Percentiles rank a stretch among this genome's conserved stretches.
These are phyloP conservation scores for Xenus cinereus DNA, from an alignment of 2,113 vertebrate species.

Conservation along the genomic window DNA sequence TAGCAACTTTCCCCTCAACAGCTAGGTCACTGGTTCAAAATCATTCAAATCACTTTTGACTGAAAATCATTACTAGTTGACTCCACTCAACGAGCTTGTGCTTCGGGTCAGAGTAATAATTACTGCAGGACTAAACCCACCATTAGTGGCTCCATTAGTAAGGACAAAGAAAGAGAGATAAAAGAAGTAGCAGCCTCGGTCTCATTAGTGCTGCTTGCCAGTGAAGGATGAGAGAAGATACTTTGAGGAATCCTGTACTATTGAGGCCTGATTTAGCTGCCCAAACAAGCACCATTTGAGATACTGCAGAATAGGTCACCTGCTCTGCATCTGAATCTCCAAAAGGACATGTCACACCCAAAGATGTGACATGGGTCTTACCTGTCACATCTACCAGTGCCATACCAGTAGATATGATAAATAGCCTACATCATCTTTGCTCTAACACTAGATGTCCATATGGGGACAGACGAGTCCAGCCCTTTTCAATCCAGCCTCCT, in stretches of 20 bases:
- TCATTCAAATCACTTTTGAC: slow-evolving; percentile 53
- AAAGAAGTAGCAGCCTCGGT: not conserved
- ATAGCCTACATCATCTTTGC: rapidly evolving
- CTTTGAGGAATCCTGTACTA: not conserved
- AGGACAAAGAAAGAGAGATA: not conserved
- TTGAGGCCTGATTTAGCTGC: not conserved
- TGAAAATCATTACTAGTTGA: slow-evolving; percentile 66
- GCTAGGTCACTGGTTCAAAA: slow-evolving; percentile 49
- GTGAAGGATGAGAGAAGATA: not conserved
- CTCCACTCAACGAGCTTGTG: slow-evolving; percentile 43
- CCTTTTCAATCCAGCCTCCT: not conserved
- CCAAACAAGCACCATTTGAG: not conserved
- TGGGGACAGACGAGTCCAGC: not conserved
- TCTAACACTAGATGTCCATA: not conserved
- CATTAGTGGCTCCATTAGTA: slow-evolving; percentile 30
- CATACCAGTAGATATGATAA: not conserved
- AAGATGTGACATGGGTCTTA: not conserved
- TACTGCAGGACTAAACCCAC: slow-evolving; percentile 8
- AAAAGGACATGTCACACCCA: not conserved
- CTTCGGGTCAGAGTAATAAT: slow-evolving; percentile 59
- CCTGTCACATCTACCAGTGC: not conserved
- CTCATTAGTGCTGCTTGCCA: not conserved
- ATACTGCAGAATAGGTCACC: not conserved
- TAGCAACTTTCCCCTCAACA: slow-evolving; percentile 11
- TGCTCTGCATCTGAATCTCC: not conserved